These are phyloP conservation scores for Hippopotamyrus pictus DNA, from an alignment of 2,797 vertebrate genomes.

Conservation along the genomic window DNA sequence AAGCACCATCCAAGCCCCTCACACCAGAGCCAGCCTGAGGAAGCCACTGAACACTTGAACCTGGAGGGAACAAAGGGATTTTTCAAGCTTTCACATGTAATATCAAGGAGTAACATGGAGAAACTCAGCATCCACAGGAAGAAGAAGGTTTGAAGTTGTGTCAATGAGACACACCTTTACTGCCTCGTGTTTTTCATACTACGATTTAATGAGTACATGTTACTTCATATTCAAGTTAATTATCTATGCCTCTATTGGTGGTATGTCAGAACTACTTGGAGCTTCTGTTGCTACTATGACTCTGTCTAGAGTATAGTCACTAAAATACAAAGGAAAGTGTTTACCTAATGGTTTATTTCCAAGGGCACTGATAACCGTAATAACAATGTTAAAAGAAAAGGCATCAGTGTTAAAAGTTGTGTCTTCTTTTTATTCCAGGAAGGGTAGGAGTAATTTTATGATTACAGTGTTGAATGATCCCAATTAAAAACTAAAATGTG, in stretches of 20 bases:
- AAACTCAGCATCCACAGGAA: neutral
- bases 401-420: neutral
- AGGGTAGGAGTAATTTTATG: neutral
- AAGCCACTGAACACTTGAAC: conserved; percentile 53
- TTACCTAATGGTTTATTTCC: neutral
- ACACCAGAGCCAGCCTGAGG: conserved; percentile 61
- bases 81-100: neutral
- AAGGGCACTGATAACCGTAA: neutral
- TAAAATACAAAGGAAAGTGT: conserved; percentile 12
- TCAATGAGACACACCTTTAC: neutral
- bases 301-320: neutral
- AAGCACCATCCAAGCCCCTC: conserved; percentile 60
- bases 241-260: neutral
- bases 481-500: neutral
- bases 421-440: neutral
- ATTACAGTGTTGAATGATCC: neutral
- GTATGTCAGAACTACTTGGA: neutral
- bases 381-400: neutral
- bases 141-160: neutral
- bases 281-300: neutral
- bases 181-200: neutral
- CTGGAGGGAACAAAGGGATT: neutral
- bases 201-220: neutral
- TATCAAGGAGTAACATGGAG: neutral
- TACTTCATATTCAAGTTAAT: neutral